phyloP scores from a whole-genome alignment of 2,113 vertebrate species.

The Herpailurus yagouaroundi region DNA sequence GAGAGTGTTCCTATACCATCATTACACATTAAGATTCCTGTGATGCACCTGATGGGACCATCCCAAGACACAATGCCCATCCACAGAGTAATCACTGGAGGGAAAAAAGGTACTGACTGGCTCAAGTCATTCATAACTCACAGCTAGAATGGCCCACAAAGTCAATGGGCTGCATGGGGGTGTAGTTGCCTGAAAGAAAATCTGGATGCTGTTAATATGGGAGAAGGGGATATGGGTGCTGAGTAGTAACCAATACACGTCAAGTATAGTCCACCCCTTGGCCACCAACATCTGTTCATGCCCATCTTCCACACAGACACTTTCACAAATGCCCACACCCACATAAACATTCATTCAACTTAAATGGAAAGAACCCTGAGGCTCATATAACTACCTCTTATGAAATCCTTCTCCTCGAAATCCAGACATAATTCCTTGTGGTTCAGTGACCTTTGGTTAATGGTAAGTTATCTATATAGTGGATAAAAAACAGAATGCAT shows the following conservation, averaged over 20 bases:
- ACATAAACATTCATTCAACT: not conserved
- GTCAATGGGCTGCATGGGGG: not conserved
- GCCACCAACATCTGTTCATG: not conserved
- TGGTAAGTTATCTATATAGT: not conserved
- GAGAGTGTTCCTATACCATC: not conserved
- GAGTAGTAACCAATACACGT: not conserved
- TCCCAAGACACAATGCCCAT: not conserved
- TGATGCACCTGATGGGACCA: not conserved
- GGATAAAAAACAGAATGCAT: not conserved
- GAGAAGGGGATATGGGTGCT: not conserved
- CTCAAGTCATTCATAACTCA: not conserved
- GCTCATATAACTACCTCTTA: not conserved
- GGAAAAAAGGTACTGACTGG: not conserved
- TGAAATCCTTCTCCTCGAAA: constrained; percentile 7
- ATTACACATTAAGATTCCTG: not conserved
- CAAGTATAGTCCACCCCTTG: not conserved
- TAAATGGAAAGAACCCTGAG: not conserved
- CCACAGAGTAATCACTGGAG: not conserved
- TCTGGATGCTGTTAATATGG: not conserved
- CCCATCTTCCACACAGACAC: not conserved
- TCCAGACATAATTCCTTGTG: not conserved
- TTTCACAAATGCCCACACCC: not conserved
- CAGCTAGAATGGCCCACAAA: not conserved
- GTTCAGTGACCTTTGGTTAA: not conserved
- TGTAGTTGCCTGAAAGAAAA: not conserved